Conservation (phyloP, 2,888 invertebrate species). For the Cryptus viduatorius region DNA sequence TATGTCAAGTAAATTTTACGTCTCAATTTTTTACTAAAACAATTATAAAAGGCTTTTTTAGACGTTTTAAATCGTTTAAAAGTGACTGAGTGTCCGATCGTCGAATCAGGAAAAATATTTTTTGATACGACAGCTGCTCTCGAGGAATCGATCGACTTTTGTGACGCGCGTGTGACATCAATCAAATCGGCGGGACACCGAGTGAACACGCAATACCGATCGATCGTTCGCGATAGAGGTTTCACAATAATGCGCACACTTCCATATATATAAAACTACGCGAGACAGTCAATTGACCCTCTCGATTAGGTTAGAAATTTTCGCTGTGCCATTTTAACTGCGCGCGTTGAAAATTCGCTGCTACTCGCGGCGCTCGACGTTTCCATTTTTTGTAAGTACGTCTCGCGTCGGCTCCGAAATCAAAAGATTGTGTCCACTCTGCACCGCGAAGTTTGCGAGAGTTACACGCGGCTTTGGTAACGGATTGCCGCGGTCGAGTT, state of each 20-base stretch:
- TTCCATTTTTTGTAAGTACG: constrained; percentile 9
- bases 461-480: not conserved
- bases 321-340: constrained; percentile 12
- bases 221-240: constrained; percentile 53
- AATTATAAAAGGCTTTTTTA: no score
- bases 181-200: constrained; percentile 39
- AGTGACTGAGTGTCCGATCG: not conserved
- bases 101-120: not conserved
- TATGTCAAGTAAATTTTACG: no score
- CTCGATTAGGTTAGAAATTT: constrained; percentile 56
- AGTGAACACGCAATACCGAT: constrained; percentile 18
- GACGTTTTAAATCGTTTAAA: not conserved
- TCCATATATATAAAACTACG: constrained; percentile 46
- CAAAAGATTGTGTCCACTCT: not conserved
- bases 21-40: no score
- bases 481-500: constrained; percentile 21
- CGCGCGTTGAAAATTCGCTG: not conserved
- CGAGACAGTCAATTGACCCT: constrained; percentile 37
- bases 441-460: not conserved
- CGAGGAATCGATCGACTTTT: constrained; percentile 45
- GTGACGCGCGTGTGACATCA: constrained; percentile 63
- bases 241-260: constrained; percentile 53
- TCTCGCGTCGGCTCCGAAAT: not conserved
- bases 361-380: not conserved
- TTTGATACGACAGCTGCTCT: not conserved